These are phyloP conservation scores for Chelonus insularis DNA, from an alignment of 1,140 invertebrate genomes.

Conservation along the genomic window DNA sequence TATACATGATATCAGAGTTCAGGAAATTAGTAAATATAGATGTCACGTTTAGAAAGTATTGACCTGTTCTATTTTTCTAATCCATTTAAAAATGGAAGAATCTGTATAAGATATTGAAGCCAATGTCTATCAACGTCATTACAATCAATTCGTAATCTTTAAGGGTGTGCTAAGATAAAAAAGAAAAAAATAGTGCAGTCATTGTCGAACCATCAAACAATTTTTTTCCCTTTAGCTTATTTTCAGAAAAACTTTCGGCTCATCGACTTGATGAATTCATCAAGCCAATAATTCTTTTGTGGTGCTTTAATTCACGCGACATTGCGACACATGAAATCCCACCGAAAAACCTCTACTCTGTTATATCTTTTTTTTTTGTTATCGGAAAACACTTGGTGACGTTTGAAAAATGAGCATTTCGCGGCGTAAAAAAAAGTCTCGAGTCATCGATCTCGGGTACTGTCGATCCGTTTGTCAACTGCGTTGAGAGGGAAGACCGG, in stretches of 20 bases:
- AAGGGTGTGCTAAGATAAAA: background rate
- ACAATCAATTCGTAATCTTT: constrained; percentile 10
- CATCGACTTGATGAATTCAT: constrained; percentile 27
- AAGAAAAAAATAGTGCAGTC: constrained; percentile 18
- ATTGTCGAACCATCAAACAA: constrained; percentile 21
- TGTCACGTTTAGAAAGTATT: constrained; percentile 7
- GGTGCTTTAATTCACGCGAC: constrained; percentile 17
- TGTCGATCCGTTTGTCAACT: constrained; percentile 32
- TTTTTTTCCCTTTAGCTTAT: constrained; percentile 1
- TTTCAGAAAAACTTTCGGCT: constrained; percentile 9
- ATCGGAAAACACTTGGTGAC: constrained; percentile 25
- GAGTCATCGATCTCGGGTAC: constrained; percentile 36
- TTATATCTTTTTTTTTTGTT: constrained; percentile 10
- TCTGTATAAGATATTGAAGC: constrained; percentile 2
- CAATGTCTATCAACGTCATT: constrained; percentile 7
- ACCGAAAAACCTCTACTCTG: constrained; percentile 6
- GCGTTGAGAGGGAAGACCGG: constrained; percentile 15
- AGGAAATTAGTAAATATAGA: constrained; percentile 2
- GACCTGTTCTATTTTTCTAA: constrained; percentile 2
- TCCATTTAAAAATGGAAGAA: constrained; percentile 15
- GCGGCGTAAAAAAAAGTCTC: constrained; percentile 30
- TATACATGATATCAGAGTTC: background rate
- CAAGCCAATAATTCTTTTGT: constrained; percentile 22
- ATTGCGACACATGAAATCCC: constrained; percentile 20
- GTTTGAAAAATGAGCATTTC: constrained; percentile 35